Conservation (phyloP, 2,797 vertebrate genomes). For the Coracias cyanogaster region DNA sequence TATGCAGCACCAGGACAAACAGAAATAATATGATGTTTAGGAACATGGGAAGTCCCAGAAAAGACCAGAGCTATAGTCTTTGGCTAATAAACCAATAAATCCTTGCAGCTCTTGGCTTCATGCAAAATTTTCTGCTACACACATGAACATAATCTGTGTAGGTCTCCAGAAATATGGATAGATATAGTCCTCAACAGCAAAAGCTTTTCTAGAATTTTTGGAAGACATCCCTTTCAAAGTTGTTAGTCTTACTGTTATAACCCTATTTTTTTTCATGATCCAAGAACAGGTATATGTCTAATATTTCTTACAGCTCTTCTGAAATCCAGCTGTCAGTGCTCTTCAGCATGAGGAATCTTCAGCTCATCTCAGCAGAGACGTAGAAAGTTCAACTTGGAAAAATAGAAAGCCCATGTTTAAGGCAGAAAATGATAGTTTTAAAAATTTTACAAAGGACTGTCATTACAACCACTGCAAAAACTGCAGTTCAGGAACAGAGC, state of each 20-base stretch:
- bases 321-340: background rate
- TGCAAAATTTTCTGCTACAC: background rate
- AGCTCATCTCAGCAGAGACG: background rate
- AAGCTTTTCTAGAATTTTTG: background rate
- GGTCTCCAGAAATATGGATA: background rate
- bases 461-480: background rate
- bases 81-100: background rate
- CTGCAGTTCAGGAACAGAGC: background rate
- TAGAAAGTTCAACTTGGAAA: background rate
- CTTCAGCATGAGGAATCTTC: background rate
- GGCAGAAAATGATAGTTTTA: background rate
- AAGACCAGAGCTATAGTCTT: background rate
- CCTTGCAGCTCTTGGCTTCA: background rate
- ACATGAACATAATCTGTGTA: rapidly evolving
- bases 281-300: background rate
- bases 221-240: background rate
- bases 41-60: background rate
- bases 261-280: background rate
- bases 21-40: background rate
- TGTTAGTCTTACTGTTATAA: background rate
- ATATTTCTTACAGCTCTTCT: background rate
- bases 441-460: background rate
- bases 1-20: background rate
- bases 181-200: background rate
- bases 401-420: background rate